Evolutionary conservation across 2,113 vertebrate species (phyloP), one percentile per base, ranked within the genome.

Genomic region (Mesocricetus auratus): DNA sequence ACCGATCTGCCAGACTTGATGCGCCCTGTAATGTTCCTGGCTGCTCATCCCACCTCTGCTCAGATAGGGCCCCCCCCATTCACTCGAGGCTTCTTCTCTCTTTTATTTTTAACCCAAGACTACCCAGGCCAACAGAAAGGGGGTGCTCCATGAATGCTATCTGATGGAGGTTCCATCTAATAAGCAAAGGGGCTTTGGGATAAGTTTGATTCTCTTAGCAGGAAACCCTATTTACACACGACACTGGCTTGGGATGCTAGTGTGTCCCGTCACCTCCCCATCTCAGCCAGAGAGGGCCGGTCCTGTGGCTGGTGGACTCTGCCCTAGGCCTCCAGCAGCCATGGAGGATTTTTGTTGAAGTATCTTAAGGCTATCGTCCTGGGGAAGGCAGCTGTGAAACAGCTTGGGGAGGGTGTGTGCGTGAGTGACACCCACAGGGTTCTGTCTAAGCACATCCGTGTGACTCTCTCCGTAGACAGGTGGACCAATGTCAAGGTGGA

Each of bases 401-500:
- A 62, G 64, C 47, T 22, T 31, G 12, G 73, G 81, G 85, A 47
- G 22, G 36, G 53, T 13, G 85, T 47, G 9, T 1, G 83, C 45
- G 9, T 1, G n/a, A n/a, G n/a, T 19, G 94, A 2, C 68, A n/a
- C 66, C 94, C 66, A 83, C n/a, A 60, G 83, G 42, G 0, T 0
- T 31, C 89, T 42, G 42, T 78, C 94, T 95, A 94, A 97, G 75
- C 88, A 10, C 73, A 0, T 60, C 90, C 64, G 10, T 0, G 10
- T 31, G 66, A 60, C 82, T 97, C 95, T 97, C 96, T 94, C 96
- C 16, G 58, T 97, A 98, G 99, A 99, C 56, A 98, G 96, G 0
- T 98, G 98, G 98, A 97, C 98, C 0, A 98, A 98, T 62, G 98
- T 99, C 96, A 99, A 98, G 93, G 99, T 99, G 85, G 99, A 99